phyloP scores from a whole-genome alignment of 2,113 vertebrate species.

The Gopherus evgoodei region DNA sequence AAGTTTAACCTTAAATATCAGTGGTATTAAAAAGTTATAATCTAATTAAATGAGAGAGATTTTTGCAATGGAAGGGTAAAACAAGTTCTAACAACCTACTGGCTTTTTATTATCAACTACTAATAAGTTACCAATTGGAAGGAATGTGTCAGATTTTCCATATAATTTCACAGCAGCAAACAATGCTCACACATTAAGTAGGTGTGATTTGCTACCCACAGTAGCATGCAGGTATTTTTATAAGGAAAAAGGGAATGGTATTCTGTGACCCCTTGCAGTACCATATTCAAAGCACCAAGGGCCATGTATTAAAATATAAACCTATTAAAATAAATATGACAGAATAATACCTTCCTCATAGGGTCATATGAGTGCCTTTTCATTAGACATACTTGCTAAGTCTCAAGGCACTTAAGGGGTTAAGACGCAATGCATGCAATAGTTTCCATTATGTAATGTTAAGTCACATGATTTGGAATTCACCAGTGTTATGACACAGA shows the following conservation, averaged over 20 bases:
- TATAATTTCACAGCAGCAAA: slow-evolving; percentile 76
- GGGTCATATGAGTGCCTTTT: slow-evolving; percentile 82
- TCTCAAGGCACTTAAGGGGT: slow-evolving; percentile 87
- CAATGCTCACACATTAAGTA: slow-evolving; percentile 60
- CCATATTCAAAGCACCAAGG: slow-evolving; percentile 75
- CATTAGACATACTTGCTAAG: slow-evolving; percentile 77
- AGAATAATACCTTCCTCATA: slow-evolving; percentile 78
- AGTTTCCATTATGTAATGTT: slow-evolving; percentile 78
- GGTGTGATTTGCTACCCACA: slow-evolving; percentile 63
- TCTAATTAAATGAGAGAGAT: slow-evolving; percentile 46
- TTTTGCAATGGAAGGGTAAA: slow-evolving; percentile 64
- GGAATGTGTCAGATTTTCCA: slow-evolving; percentile 78
- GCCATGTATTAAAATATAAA: slow-evolving; percentile 70
- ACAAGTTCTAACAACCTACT: slow-evolving; percentile 65
- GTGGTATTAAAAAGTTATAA: slow-evolving; percentile 56
- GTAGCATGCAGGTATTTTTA: slow-evolving; percentile 64
- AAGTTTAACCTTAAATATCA: slow-evolving; percentile 69
- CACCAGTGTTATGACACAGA: slow-evolving; percentile 79
- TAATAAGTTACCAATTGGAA: slow-evolving; percentile 68
- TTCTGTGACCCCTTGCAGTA: slow-evolving; percentile 69
- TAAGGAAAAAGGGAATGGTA: slow-evolving; percentile 67
- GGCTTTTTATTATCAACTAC: slow-evolving; percentile 63
- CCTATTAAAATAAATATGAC: slow-evolving; percentile 75
- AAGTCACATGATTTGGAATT: slow-evolving; percentile 81
- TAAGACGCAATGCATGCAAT: slow-evolving; percentile 86